Percentiles rank a stretch among this genome's conserved stretches.
Evolutionary conservation across 2,888 invertebrate genomes (phyloP).

Genomic region (Isotomurus palustris): DNA sequence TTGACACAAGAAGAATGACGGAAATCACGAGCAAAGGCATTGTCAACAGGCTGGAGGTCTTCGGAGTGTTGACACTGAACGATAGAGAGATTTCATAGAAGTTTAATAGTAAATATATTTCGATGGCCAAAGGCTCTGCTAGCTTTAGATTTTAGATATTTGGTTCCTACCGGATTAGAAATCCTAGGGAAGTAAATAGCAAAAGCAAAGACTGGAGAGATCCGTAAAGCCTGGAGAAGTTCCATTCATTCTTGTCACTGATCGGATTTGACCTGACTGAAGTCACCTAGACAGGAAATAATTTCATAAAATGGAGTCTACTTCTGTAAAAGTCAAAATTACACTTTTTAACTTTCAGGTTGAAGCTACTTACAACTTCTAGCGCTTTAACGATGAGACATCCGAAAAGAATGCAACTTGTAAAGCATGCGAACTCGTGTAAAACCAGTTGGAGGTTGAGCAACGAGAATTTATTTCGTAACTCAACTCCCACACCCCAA

Average conservation of each 20-base stretch:
- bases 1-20: conserved; percentile 11
- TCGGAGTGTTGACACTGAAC: conserved; percentile 23
- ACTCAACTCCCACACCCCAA: conserved; percentile 16
- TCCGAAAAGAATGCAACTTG: conserved; percentile 24
- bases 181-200: conserved; percentile 20
- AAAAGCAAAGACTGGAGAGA: conserved; percentile 21
- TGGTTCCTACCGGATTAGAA: conserved; percentile 25
- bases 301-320: too few relatives aligned
- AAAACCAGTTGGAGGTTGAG: conserved; percentile 18
- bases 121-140: neutral
- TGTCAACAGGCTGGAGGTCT: conserved; percentile 12
- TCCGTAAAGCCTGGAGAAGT: conserved; percentile 18
- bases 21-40: conserved; percentile 20
- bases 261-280: too few relatives aligned
- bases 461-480: conserved; percentile 15
- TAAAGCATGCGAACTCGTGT: conserved; percentile 25
- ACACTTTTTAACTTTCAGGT: too few relatives aligned
- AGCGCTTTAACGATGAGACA: conserved; percentile 18
- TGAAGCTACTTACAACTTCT: conserved; percentile 21
- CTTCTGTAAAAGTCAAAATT: too few relatives aligned
- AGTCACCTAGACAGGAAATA: too few relatives aligned
- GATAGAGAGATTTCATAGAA: neutral
- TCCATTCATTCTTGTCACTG: too few relatives aligned
- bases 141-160: too few relatives aligned
- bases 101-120: neutral